Evolutionary conservation across 2,797 vertebrate species (phyloP).

Genomic region (Sebastolobus alascanus): DNA sequence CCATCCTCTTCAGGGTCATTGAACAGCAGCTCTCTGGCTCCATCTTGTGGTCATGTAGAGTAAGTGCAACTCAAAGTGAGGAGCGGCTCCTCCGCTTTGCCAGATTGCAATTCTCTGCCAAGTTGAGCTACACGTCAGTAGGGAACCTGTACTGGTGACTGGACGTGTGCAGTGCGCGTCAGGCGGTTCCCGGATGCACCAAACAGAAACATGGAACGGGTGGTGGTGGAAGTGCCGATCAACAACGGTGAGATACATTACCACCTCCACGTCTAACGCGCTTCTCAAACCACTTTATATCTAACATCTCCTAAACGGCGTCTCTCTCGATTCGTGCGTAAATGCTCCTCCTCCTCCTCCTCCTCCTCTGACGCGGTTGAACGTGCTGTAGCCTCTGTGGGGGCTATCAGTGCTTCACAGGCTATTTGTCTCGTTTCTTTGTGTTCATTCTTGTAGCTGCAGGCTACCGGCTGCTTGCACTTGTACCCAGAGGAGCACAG

Average conservation of each 20-base stretch:
- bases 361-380: constrained; percentile 46
- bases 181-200: constrained; percentile 80
- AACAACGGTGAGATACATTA: constrained; percentile 80
- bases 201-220: constrained; percentile 83
- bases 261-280: constrained; percentile 51
- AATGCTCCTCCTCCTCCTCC: constrained; percentile 54
- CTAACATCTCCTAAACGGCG: constrained; percentile 17
- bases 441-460: constrained; percentile 8
- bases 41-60: constrained; percentile 59
- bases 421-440: background rate
- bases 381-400: constrained; percentile 29
- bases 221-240: constrained; percentile 82
- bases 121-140: constrained; percentile 86
- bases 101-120: constrained; percentile 70
- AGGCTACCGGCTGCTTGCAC: constrained; percentile 18
- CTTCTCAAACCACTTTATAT: constrained; percentile 7
- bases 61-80: background rate
- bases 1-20: background rate
- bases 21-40: constrained; percentile 30
- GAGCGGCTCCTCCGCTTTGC: constrained; percentile 25
- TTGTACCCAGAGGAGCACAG: constrained; percentile 15
- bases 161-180: constrained; percentile 85
- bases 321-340: constrained; percentile 25
- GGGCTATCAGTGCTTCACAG: background rate
- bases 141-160: constrained; percentile 84